Conservation (phyloP, 1,140 invertebrate species). For the Copidosoma floridanum region DNA sequence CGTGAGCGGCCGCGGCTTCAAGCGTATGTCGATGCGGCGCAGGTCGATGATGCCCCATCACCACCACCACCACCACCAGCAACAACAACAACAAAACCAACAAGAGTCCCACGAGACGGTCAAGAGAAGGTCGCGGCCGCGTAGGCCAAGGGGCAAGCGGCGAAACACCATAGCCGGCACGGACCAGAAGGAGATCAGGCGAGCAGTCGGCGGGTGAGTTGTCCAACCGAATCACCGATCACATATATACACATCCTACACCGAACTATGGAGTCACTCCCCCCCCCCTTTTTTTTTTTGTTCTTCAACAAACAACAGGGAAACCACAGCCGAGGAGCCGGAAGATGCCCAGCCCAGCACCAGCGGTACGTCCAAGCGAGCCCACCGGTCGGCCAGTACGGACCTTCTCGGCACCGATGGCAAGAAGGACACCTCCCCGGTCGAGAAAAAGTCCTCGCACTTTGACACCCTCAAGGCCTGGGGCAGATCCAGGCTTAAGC, state of each 20-base stretch:
- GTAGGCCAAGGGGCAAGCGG: slow-evolving; percentile 76
- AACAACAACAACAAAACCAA: too few species aligned
- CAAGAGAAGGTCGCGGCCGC: slow-evolving; percentile 68
- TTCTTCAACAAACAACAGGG: slow-evolving; percentile 37
- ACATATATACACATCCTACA: not conserved
- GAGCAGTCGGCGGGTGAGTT: slow-evolving; percentile 72
- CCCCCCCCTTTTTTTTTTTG: too few species aligned
- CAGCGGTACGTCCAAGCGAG: slow-evolving; percentile 54
- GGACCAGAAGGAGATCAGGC: slow-evolving; percentile 81
- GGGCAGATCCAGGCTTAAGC: slow-evolving; percentile 73
- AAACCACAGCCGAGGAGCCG: slow-evolving; percentile 61
- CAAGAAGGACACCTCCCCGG: slow-evolving; percentile 61
- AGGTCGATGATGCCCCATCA: slow-evolving; percentile 77
- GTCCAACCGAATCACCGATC: not conserved
- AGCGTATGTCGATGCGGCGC: slow-evolving; percentile 79
- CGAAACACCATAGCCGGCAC: slow-evolving; percentile 87
- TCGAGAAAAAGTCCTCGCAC: slow-evolving; percentile 71
- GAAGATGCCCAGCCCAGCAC: too few species aligned
- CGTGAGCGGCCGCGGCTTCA: slow-evolving; percentile 79
- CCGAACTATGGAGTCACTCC: too few species aligned
- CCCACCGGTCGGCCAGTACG: slow-evolving; percentile 69
- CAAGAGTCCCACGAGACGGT: slow-evolving; percentile 60
- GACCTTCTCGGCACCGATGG: slow-evolving; percentile 42
- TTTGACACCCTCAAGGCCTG: slow-evolving; percentile 80
- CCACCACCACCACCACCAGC: too few species aligned